Percentiles rank a stretch among this genome's conserved stretches.
Conservation (phyloP, 2,797 vertebrate genomes). For the Numenius phaeopus region DNA sequence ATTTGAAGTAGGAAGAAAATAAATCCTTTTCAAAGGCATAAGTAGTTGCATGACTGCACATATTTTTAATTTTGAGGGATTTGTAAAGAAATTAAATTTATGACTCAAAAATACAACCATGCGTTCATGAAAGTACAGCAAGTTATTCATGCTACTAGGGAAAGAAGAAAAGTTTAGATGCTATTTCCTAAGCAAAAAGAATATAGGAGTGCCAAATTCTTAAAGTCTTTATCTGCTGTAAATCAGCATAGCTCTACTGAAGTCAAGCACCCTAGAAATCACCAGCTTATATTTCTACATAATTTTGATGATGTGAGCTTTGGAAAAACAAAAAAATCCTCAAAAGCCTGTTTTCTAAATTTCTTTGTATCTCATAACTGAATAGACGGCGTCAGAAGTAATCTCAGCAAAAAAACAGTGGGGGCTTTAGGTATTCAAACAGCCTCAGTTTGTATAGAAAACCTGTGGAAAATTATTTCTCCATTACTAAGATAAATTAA, state of each 20-base stretch:
- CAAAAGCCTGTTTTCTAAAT: not conserved
- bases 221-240: not conserved
- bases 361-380: not conserved
- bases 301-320: not conserved
- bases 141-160: not conserved
- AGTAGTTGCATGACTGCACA: not conserved
- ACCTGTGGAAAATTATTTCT: not conserved
- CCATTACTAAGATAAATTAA: not conserved
- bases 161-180: not conserved
- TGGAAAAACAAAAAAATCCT: not conserved
- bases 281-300: not conserved
- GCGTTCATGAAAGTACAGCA: not conserved
- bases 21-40: slow-evolving; percentile 18
- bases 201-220: not conserved
- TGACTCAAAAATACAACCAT: not conserved
- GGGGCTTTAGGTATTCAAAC: not conserved
- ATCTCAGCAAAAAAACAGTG: not conserved
- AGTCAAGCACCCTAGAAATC: not conserved
- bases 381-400: not conserved
- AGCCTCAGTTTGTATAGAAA: not conserved
- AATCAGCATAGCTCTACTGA: not conserved
- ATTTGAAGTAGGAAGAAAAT: not conserved
- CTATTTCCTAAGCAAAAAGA: not conserved
- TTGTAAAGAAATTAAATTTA: slow-evolving; percentile 22
- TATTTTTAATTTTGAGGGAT: slow-evolving; percentile 37